phyloP scores from a whole-genome alignment of 2,113 vertebrate genomes.

The Mystacornis crossleyi region DNA sequence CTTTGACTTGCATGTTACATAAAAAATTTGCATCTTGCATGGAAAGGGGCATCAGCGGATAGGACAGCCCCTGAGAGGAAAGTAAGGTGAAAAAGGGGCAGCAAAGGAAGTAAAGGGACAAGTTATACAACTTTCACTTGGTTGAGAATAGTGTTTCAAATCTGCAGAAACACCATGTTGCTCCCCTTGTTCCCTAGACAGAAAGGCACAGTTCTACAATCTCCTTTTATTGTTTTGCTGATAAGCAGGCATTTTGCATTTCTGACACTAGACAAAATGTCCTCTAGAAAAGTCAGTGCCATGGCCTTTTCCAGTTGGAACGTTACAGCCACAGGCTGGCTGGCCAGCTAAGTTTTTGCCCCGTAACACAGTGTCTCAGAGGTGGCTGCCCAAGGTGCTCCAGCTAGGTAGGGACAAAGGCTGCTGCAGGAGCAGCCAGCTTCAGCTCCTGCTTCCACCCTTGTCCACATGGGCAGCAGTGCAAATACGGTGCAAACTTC shows the following conservation, averaged over 20 bases:
- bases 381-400: background rate
- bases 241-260: constrained; percentile 62
- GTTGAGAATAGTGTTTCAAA: constrained; percentile 13
- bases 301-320: constrained; percentile 8
- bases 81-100: background rate
- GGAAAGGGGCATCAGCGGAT: background rate
- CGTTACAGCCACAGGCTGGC: background rate
- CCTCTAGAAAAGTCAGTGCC: constrained; percentile 15
- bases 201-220: constrained; percentile 37
- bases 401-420: background rate
- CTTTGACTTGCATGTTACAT: background rate
- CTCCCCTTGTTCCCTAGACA: background rate
- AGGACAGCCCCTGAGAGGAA: accelerated
- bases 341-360: background rate
- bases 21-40: background rate
- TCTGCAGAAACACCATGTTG: constrained; percentile 3
- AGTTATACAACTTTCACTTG: background rate
- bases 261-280: constrained; percentile 36
- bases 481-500: background rate
- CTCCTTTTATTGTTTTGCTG: constrained; percentile 58
- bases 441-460: background rate
- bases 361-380: background rate
- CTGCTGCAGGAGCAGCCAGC: background rate
- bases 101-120: background rate
- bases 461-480: accelerated